Conservation (phyloP, 1,140 invertebrate genomes). For the Brachionus plicatilis region DNA sequence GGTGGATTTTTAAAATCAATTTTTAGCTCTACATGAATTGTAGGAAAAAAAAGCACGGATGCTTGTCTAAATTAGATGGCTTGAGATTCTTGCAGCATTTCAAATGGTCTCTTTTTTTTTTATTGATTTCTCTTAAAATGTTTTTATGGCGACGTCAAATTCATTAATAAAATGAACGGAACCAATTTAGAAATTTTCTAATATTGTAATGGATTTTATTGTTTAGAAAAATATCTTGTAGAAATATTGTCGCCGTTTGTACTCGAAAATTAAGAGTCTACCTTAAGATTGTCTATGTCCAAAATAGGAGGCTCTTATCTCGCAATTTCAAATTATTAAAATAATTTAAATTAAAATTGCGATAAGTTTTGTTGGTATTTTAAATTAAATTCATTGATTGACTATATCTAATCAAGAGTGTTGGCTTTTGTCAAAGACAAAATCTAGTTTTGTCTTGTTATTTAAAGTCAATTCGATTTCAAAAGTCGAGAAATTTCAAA, state of each 20-base stretch:
- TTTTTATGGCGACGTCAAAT: not conserved
- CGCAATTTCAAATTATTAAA: conserved; percentile 10
- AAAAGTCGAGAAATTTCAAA: not conserved
- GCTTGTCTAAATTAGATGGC: conserved; percentile 10
- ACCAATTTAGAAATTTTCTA: conserved; percentile 29
- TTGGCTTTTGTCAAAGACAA: not conserved
- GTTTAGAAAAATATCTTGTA: not conserved
- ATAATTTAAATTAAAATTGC: not conserved
- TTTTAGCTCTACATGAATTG: conserved; percentile 19
- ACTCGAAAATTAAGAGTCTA: not conserved
- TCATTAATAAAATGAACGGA: conserved; percentile 31
- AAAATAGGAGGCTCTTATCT: conserved; percentile 16
- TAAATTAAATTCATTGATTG: conserved; percentile 13
- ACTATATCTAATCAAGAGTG: conserved; percentile 12
- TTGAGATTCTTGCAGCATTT: not conserved
- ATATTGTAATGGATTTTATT: conserved; percentile 17
- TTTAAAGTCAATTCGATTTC: not conserved
- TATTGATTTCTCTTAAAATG: conserved; percentile 8
- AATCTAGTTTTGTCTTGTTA: not conserved
- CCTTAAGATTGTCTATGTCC: not conserved
- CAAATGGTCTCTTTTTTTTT: not conserved
- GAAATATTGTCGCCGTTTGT: conserved; percentile 27
- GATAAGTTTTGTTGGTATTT: conserved; percentile 27
- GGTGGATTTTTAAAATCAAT: not conserved
- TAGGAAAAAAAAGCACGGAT: conserved; percentile 27